Evolutionary conservation across 2,797 vertebrate species (phyloP).

Genomic region (Loriculus beryllinus): DNA sequence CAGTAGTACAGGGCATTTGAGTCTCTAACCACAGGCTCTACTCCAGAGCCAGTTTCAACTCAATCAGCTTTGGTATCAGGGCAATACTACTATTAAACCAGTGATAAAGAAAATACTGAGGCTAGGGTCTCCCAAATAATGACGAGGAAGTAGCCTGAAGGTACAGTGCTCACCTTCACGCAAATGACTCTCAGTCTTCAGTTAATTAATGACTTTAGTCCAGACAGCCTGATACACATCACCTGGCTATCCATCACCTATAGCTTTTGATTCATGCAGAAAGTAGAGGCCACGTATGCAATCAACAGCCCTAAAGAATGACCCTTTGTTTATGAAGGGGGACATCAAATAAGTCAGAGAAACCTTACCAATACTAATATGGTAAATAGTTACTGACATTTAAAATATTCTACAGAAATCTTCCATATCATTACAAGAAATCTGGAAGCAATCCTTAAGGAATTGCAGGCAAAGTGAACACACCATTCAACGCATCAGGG

Average conservation of each 20-base stretch:
- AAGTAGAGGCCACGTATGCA: background rate
- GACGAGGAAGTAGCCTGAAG: background rate
- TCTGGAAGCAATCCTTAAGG: background rate
- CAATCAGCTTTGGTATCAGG: background rate
- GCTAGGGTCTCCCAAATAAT: background rate
- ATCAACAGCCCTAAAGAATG: background rate
- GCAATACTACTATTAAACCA: background rate
- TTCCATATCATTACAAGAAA: background rate
- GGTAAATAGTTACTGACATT: background rate
- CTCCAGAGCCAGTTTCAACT: background rate
- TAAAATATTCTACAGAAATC: background rate
- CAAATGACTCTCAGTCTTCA: background rate
- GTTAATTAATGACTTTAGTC: background rate
- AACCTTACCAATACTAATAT: background rate
- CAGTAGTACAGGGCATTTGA: background rate
- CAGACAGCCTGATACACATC: background rate
- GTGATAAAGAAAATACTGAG: background rate
- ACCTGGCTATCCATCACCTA: background rate
- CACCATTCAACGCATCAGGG: background rate
- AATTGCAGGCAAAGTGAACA: background rate
- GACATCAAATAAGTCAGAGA: background rate
- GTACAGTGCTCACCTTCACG: background rate
- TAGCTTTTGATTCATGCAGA: background rate
- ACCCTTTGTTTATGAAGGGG: background rate
- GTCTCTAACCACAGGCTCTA: background rate